phyloP scores from a whole-genome alignment of 1,140 invertebrate genomes.

The Drosophila obscura region DNA sequence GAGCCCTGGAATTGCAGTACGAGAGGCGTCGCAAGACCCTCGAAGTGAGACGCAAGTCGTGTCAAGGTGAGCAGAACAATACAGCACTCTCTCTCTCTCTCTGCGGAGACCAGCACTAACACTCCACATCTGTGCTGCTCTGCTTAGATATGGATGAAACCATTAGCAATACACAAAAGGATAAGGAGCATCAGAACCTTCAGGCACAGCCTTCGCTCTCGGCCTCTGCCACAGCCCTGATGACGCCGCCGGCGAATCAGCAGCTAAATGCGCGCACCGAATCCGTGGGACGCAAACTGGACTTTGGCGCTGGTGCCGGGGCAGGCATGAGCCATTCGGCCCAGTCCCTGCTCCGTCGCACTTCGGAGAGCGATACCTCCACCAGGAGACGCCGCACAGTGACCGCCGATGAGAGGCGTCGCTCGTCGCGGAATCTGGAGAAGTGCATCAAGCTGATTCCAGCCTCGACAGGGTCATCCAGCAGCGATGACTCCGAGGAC shows the following conservation, averaged over 20 bases:
- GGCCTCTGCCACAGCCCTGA: slow-evolving; percentile 69
- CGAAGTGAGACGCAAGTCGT: slow-evolving; percentile 81
- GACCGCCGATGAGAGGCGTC: slow-evolving; percentile 73
- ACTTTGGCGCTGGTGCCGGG: slow-evolving; percentile 51
- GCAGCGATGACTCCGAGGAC: slow-evolving; percentile 72
- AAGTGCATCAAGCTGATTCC: slow-evolving; percentile 77
- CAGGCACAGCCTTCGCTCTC: slow-evolving; percentile 57
- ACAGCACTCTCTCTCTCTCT: neutral
- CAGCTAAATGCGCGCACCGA: slow-evolving; percentile 38
- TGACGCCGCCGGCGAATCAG: slow-evolving; percentile 66
- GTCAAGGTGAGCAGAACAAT: slow-evolving; percentile 58
- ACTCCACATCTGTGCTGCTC: neutral
- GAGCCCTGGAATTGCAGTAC: slow-evolving; percentile 78
- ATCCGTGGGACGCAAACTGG: slow-evolving; percentile 76
- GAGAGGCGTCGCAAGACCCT: slow-evolving; percentile 81
- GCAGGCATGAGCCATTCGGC: slow-evolving; percentile 75
- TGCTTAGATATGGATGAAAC: slow-evolving; percentile 66
- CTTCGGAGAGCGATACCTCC: slow-evolving; percentile 81
- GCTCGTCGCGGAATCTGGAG: slow-evolving; percentile 77
- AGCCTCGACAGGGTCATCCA: slow-evolving; percentile 67
- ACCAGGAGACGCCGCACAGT: slow-evolving; percentile 73
- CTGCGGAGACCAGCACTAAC: neutral
- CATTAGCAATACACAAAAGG: slow-evolving; percentile 16
- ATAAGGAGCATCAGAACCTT: slow-evolving; percentile 31
- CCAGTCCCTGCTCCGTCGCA: slow-evolving; percentile 72